A percentile compares a stretch with the other conserved stretches of the same genome.
Conservation (phyloP, 2,888 invertebrate genomes). For the Masnerella sp. region DNA sequence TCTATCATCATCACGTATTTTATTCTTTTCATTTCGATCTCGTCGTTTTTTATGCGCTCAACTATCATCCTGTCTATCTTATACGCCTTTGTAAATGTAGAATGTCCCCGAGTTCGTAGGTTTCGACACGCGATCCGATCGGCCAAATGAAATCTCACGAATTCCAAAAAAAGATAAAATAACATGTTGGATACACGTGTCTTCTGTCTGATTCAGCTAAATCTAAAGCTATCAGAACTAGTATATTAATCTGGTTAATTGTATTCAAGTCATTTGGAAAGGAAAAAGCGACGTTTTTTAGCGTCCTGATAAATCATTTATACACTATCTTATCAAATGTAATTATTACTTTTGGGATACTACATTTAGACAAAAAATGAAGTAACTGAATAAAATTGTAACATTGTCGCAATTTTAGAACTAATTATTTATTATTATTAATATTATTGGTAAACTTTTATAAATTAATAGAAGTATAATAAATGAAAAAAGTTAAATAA, state of each 20-base stretch:
- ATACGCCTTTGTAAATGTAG: constrained; percentile 60
- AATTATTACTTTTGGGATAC: too few relatives aligned
- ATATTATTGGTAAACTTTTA: too few relatives aligned
- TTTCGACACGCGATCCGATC: constrained; percentile 62
- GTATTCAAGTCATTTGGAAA: constrained; percentile 39
- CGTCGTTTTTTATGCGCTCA: constrained; percentile 51
- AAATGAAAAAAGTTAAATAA: too few relatives aligned
- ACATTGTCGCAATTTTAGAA: too few relatives aligned
- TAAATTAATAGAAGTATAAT: too few relatives aligned
- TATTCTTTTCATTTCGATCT: constrained; percentile 52
- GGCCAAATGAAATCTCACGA: constrained; percentile 71
- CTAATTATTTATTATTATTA: too few relatives aligned
- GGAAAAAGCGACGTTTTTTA: constrained; percentile 16
- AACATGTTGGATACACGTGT: constrained; percentile 74
- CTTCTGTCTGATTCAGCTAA: constrained; percentile 68
- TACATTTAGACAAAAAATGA: too few relatives aligned
- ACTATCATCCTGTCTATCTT: constrained; percentile 61
- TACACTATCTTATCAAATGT: too few relatives aligned
- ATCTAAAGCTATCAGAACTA: constrained; percentile 73
- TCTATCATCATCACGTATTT: constrained; percentile 55
- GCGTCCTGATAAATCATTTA: too few relatives aligned
- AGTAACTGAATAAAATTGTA: too few relatives aligned
- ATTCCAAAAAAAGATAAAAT: constrained; percentile 71
- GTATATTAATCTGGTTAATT: constrained; percentile 57
- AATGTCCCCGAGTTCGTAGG: constrained; percentile 59